These are phyloP conservation scores for Oenanthe melanoleuca DNA, from an alignment of 2,113 vertebrate genomes.

Conservation along the genomic window DNA sequence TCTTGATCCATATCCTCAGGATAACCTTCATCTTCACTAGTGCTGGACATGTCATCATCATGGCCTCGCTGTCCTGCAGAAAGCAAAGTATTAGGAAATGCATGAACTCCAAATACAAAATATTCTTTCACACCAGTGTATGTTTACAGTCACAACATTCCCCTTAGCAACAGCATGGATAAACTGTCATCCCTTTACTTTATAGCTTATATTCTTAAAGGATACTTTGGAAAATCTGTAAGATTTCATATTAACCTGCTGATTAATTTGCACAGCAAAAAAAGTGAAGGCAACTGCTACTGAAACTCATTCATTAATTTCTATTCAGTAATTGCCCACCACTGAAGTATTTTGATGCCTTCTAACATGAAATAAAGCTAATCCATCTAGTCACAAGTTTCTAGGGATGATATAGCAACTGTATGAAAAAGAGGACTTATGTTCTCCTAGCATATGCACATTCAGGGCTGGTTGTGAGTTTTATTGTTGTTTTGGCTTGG, in stretches of 20 bases:
- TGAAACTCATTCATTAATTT: not conserved
- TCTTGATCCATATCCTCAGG: conserved; percentile 84
- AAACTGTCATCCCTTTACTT: not conserved
- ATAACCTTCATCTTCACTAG: conserved; percentile 83
- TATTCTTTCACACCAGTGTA: not conserved
- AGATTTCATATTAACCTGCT: not conserved
- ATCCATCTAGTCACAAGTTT: not conserved
- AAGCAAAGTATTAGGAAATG: not conserved
- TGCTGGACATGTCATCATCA: conserved; percentile 77
- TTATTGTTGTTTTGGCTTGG: not conserved
- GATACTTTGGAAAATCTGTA: not conserved
- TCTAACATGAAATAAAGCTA: not conserved
- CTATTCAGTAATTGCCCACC: not conserved
- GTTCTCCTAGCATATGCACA: not conserved
- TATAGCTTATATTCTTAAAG: not conserved
- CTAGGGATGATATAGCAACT: not conserved
- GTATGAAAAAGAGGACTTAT: not conserved
- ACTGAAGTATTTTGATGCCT: not conserved
- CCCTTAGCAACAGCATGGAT: not conserved
- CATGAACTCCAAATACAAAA: not conserved
- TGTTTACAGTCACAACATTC: not conserved
- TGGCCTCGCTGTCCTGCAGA: conserved; percentile 75
- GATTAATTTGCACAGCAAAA: not conserved
- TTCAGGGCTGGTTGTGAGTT: not conserved
- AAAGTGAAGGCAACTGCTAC: not conserved